A percentile compares a stretch with the other conserved stretches of the same genome.
These are phyloP conservation scores for Naja naja DNA, from an alignment of 2,113 vertebrate genomes.

Conservation along the genomic window DNA sequence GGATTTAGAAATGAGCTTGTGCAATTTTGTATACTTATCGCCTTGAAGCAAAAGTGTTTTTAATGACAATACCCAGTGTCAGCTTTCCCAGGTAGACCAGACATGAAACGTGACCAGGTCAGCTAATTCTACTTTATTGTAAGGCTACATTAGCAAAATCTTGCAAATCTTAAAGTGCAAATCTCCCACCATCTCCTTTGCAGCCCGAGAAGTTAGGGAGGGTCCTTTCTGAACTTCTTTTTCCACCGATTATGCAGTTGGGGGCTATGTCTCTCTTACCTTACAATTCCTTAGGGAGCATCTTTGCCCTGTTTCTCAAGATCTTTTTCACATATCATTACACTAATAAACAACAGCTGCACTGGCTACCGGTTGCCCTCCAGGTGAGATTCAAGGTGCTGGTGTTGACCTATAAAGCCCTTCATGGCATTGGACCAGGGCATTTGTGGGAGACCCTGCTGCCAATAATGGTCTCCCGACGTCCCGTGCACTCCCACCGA, in stretches of 20 bases:
- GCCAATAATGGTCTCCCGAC: no score
- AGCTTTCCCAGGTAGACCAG: not conserved
- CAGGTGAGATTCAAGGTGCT: no score
- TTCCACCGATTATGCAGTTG: not conserved
- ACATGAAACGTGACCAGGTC: not conserved
- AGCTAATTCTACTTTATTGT: not conserved
- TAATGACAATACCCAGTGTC: not conserved
- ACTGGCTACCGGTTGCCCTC: no score
- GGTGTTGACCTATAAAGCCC: no score
- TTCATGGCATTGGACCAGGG: no score
- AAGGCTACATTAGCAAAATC: not conserved
- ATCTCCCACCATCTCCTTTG: not conserved
- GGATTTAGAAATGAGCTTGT: not conserved
- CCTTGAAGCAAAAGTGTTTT: not conserved
- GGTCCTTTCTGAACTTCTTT: not conserved
- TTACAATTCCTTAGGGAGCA: not conserved
- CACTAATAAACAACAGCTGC: not conserved
- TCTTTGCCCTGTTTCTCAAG: no score
- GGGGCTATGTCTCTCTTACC: not conserved
- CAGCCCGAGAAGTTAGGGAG: not conserved
- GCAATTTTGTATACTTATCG: not conserved
- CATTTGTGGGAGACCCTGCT: no score
- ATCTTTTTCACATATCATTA: no score
- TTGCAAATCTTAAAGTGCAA: not conserved
- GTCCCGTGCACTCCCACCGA: no score